These are phyloP conservation scores for Hydriomena furcata DNA, from an alignment of 2,888 invertebrate genomes.

Conservation along the genomic window DNA sequence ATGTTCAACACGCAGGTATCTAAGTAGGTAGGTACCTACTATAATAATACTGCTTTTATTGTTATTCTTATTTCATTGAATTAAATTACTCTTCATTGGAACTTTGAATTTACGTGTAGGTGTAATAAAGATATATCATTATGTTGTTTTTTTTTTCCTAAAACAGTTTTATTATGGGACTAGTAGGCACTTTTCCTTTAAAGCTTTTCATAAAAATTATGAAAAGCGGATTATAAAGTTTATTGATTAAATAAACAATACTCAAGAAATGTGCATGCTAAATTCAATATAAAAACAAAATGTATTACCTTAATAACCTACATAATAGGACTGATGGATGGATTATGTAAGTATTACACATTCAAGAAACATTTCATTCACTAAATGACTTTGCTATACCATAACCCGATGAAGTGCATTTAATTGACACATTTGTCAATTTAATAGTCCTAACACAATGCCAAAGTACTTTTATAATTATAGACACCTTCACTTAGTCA, in stretches of 20 bases:
- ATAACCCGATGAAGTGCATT: constrained; percentile 27
- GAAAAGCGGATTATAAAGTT: background rate
- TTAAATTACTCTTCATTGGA: constrained; percentile 1
- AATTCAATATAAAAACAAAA: too few species aligned
- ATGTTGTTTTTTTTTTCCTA: constrained; percentile 6
- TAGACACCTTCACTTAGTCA: constrained; percentile 48
- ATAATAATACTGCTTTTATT: too few species aligned
- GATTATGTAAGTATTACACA: background rate
- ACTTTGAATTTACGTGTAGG: constrained; percentile 8
- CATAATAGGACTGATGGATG: constrained; percentile 1
- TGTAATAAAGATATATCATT: constrained; percentile 13
- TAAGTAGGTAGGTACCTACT: too few species aligned
- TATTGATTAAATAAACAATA: background rate
- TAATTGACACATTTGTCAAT: constrained; percentile 46
- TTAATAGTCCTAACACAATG: constrained; percentile 35
- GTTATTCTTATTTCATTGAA: constrained; percentile 23
- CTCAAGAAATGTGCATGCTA: too few species aligned
- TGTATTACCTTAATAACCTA: background rate
- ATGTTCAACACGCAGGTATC: too few species aligned
- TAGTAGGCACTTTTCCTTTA: constrained; percentile 7
- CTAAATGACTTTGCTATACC: background rate
- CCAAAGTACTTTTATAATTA: constrained; percentile 39
- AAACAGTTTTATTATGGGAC: constrained; percentile 19
- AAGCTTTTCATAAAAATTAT: constrained; percentile 8
- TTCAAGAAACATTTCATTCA: background rate